Evolutionary conservation across 35 echinoderm and acorn worm genomes (phyloP).

Genomic region (Apostichopus californicus): DNA sequence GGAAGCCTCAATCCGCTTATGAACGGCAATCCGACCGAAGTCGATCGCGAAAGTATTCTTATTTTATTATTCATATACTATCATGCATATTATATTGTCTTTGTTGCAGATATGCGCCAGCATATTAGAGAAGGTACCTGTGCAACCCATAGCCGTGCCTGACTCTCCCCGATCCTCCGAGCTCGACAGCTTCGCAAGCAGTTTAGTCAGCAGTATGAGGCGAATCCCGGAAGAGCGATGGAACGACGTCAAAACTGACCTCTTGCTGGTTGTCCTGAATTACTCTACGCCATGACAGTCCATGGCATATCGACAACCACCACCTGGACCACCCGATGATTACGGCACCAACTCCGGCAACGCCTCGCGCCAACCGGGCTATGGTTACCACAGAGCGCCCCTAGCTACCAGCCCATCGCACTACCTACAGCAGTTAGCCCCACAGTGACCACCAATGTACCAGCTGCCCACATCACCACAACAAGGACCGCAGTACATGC

Average conservation of each 20-base stretch:
- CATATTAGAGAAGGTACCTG: slow-evolving; percentile 39
- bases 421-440: too few species aligned
- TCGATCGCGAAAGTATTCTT: slow-evolving; percentile 11
- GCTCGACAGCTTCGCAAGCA: slow-evolving; percentile 38
- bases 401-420: too few species aligned
- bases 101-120: slow-evolving; percentile 47
- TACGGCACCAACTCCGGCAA: too few species aligned
- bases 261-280: slow-evolving; percentile 44
- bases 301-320: not conserved
- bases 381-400: too few species aligned
- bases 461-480: too few species aligned
- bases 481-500: too few species aligned
- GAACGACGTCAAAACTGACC: slow-evolving; percentile 50
- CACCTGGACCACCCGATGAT: not conserved
- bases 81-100: not conserved
- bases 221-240: slow-evolving; percentile 49
- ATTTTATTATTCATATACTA: slow-evolving; percentile 18
- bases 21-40: slow-evolving; percentile 16
- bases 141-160: slow-evolving; percentile 24
- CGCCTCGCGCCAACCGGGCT: too few species aligned
- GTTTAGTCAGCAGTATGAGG: slow-evolving; percentile 54
- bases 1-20: not conserved
- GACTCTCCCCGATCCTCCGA: slow-evolving; percentile 42
- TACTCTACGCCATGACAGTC: slow-evolving; percentile 22
- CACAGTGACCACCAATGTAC: too few species aligned